These are phyloP conservation scores for Drosophila baimaii DNA, from an alignment of 1,140 invertebrate genomes.

Conservation along the genomic window DNA sequence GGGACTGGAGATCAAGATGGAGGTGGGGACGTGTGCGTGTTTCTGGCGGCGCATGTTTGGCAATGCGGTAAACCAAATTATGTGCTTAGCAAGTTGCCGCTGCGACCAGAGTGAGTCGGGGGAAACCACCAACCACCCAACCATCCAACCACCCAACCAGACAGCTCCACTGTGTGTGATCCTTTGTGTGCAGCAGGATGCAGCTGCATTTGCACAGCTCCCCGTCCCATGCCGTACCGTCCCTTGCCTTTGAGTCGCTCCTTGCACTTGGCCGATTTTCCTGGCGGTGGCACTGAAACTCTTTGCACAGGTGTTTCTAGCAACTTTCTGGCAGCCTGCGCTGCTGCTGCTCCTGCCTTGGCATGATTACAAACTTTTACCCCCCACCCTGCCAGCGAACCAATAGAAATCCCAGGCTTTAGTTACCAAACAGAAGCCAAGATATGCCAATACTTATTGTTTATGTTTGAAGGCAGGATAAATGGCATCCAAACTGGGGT, in stretches of 20 bases:
- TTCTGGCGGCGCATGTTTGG: conserved; percentile 63
- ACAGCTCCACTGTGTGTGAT: conserved; percentile 7
- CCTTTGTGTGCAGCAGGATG: conserved; percentile 51
- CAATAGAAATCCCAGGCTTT: conserved; percentile 17
- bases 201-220: conserved; percentile 64
- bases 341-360: conserved; percentile 24
- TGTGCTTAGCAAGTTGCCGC: conserved; percentile 68
- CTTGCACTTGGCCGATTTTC: conserved; percentile 44
- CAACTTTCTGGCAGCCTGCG: conserved; percentile 44
- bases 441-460: conserved; percentile 23
- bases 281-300: conserved; percentile 28
- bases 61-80: conserved; percentile 74
- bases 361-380: conserved; percentile 62
- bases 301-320: conserved; percentile 54
- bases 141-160: conserved; percentile 11
- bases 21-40: conserved; percentile 42
- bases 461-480: conserved; percentile 1
- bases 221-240: neutral
- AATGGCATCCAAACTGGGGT: neutral
- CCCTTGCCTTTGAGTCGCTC: conserved; percentile 22
- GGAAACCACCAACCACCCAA: conserved; percentile 4
- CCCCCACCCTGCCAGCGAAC: neutral
- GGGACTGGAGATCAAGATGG: neutral
- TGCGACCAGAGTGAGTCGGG: conserved; percentile 37
- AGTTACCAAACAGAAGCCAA: neutral